Percentiles rank a stretch among this genome's conserved stretches.
phyloP scores from a whole-genome alignment of 2,113 vertebrate species.

The Tychaedon coryphoeus region DNA sequence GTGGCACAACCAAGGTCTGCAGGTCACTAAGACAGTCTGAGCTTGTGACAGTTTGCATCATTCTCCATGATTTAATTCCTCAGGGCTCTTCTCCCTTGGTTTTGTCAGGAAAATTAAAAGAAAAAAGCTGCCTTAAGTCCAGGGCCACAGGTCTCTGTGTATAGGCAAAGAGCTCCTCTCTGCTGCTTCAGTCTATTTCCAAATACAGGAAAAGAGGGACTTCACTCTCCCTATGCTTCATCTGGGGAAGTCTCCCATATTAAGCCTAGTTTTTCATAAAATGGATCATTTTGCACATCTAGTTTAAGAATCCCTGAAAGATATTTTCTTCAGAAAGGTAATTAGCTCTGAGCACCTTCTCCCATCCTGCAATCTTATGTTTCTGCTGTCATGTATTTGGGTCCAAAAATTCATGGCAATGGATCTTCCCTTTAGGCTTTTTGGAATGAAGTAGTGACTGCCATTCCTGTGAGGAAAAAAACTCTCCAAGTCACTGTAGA shows the following conservation, averaged over 20 bases:
- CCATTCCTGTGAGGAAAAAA: neutral
- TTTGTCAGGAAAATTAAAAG: neutral
- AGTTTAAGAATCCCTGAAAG: neutral
- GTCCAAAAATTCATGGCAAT: neutral
- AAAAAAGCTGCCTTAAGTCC: neutral
- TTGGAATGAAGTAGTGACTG: neutral
- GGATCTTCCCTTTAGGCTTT: neutral
- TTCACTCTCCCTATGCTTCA: neutral
- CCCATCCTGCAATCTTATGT: neutral
- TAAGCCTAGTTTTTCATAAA: slow-evolving; percentile 4
- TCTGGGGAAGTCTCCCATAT: neutral
- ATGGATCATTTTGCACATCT: neutral
- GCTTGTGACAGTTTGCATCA: neutral
- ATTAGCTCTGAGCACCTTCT: neutral
- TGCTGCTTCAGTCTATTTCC: neutral
- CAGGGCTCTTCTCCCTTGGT: neutral
- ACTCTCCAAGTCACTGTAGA: neutral
- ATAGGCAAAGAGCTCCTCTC: neutral
- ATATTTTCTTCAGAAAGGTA: neutral
- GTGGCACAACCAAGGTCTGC: neutral
- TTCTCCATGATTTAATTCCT: neutral
- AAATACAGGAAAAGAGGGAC: neutral
- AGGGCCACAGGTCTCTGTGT: neutral
- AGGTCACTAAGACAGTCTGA: neutral
- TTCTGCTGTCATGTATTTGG: neutral